Evolutionary conservation across 2,888 invertebrate genomes (phyloP), one percentile per base, ranked within the genome.

Genomic region (Drosophila austrosaltans): DNA sequence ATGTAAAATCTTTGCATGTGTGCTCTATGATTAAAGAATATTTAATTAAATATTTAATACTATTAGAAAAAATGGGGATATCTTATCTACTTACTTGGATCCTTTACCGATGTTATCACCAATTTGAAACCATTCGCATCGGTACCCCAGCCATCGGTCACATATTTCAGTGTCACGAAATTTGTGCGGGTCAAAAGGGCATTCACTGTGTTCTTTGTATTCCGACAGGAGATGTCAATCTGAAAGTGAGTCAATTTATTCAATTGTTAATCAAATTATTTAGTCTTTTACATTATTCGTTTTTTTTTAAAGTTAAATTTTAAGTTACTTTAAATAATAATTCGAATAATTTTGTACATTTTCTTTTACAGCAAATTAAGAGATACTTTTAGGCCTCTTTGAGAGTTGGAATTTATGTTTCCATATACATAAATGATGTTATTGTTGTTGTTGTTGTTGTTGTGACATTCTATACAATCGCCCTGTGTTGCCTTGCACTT

Each of bases 91-190:
- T 96, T 93, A 97, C 97, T 96, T 90, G 96, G 96, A 94, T 97
- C 97, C 93, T 98, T 98, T 91, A 98, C 97, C 87, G 97, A 97
- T 77, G 98, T 98, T 94, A 98, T 97, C 93, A 98, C 96, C 91
- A 98, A 95, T 90, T 96, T 96, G 94, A 98, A 98, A 89, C 98
- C 97, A 93, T 98, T 97, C 89, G 96, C 95, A 92, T 96, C 96
- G 75, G 97, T 97, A 78, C 97, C 98, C 97, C 97, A 98, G 91
- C 95, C 95, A 93, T 98, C 98, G 62, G 98, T 98, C 91, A 97
- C 96, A 94, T 98, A 98, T 93, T 97, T 97, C 86, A 98, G 94
- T 63, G 98, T 98, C 91, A 98, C 97, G 93, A 97, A 97, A 94
- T 98, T 98, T 92, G 97, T 97, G 91, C 97, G 95, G 69, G 97